These are phyloP conservation scores for Drosophila chauvacae DNA, from an alignment of 1,140 invertebrate genomes.

Conservation along the genomic window DNA sequence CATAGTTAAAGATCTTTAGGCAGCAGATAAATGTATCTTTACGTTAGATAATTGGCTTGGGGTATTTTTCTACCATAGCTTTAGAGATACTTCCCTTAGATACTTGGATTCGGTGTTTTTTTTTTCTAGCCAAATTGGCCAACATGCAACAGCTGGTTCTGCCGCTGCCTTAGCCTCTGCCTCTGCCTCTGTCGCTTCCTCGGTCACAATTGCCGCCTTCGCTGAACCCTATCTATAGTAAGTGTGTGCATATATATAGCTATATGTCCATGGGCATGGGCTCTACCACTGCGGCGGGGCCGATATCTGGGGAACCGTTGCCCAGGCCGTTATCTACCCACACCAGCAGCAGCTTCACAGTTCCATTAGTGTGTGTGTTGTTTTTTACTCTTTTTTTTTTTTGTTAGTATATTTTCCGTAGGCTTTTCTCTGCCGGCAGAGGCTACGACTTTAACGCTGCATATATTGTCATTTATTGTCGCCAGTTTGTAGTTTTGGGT, in stretches of 20 bases:
- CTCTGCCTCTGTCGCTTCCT: background rate
- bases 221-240: slow-evolving; percentile 4
- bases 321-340: slow-evolving; percentile 63
- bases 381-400: slow-evolving; percentile 2
- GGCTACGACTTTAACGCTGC: slow-evolving; percentile 12
- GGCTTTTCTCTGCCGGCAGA: slow-evolving; percentile 43
- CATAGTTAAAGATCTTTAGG: background rate
- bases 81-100: no score
- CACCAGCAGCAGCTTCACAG: slow-evolving; percentile 29
- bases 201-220: slow-evolving; percentile 3
- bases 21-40: no score
- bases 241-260: slow-evolving; percentile 27
- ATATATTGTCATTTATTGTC: slow-evolving; percentile 28
- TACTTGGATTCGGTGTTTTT: background rate
- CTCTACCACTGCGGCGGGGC: slow-evolving; percentile 41
- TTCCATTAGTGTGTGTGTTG: background rate
- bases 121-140: slow-evolving; percentile 8
- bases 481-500: slow-evolving; percentile 61
- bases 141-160: slow-evolving; percentile 31
- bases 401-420: slow-evolving; percentile 43
- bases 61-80: no score
- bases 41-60: no score
- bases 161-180: background rate
- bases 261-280: slow-evolving; percentile 44
- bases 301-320: slow-evolving; percentile 61